Evolutionary conservation across 2,888 invertebrate species (phyloP).

Genomic region (Sarcophaga caerulescens): DNA sequence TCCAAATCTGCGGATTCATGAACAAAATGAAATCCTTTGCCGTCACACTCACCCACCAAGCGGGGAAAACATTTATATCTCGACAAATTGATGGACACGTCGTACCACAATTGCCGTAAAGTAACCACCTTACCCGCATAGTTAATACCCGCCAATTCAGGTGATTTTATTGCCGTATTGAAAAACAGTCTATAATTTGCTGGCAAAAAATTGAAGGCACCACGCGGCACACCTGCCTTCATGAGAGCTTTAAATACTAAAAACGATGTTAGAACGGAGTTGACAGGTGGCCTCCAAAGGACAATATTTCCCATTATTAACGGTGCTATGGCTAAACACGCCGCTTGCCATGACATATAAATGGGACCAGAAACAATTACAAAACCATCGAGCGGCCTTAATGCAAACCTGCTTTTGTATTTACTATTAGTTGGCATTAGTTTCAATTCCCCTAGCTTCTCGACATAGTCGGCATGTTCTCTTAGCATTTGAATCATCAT

Average conservation of each 20-base stretch:
- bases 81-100: conserved; percentile 91
- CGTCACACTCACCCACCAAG: conserved; percentile 96
- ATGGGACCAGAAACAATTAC: conserved; percentile 97
- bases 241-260: conserved; percentile 92
- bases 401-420: conserved; percentile 89
- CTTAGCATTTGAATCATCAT: conserved; percentile 97
- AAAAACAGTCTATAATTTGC: conserved; percentile 96
- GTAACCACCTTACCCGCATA: conserved; percentile 98
- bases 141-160: conserved; percentile 93
- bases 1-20: conserved; percentile 92
- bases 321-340: conserved; percentile 93
- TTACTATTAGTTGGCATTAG: conserved; percentile 88
- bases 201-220: conserved; percentile 98
- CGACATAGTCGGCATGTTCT: conserved; percentile 85
- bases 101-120: conserved; percentile 93
- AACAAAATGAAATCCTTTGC: conserved; percentile 98
- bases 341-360: conserved; percentile 98
- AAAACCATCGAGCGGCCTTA: conserved; percentile 96
- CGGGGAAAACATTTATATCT: conserved; percentile 93
- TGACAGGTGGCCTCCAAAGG: conserved; percentile 98
- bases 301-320: conserved; percentile 94
- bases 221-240: conserved; percentile 96
- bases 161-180: conserved; percentile 89
- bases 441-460: conserved; percentile 49
- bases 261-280: conserved; percentile 95